Evolutionary conservation across 2,797 vertebrate species (phyloP).

Genomic region (Poeciliopsis paucimaculata): DNA sequence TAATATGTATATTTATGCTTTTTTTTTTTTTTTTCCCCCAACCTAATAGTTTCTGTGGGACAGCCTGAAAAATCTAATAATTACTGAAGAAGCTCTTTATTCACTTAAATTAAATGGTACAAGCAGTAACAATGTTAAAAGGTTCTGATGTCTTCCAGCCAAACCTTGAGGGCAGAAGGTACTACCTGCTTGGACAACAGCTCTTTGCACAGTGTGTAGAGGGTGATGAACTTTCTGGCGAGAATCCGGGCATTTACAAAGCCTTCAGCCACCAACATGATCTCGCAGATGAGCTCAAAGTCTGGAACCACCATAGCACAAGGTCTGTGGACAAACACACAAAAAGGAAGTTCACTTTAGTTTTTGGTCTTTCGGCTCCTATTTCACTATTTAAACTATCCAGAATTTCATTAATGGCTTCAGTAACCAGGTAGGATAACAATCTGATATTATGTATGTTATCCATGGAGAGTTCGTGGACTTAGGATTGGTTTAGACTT

Average conservation of each 20-base stretch:
- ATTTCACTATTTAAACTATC: not conserved
- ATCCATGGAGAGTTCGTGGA: not conserved
- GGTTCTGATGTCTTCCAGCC: not conserved
- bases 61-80: not conserved
- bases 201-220: slow-evolving; percentile 94
- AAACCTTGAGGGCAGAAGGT: not conserved
- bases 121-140: slow-evolving; percentile 13
- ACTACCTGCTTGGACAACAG: slow-evolving; percentile 95
- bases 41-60: too few species aligned
- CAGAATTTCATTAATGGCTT: not conserved
- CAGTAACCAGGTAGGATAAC: not conserved
- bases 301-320: slow-evolving; percentile 98
- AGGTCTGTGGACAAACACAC: slow-evolving; percentile 77
- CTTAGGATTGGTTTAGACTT: not conserved
- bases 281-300: slow-evolving; percentile 97
- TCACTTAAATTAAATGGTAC: slow-evolving; percentile 21
- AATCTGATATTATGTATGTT: not conserved
- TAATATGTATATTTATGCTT: not conserved
- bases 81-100: slow-evolving; percentile 14
- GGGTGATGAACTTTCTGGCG: slow-evolving; percentile 94
- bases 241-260: slow-evolving; percentile 88
- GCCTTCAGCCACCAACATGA: slow-evolving; percentile 96
- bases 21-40: not conserved
- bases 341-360: not conserved
- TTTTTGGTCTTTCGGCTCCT: not conserved